phyloP scores from a whole-genome alignment of 2,888 invertebrate genomes.

The Zaprionus obscuricornis region DNA sequence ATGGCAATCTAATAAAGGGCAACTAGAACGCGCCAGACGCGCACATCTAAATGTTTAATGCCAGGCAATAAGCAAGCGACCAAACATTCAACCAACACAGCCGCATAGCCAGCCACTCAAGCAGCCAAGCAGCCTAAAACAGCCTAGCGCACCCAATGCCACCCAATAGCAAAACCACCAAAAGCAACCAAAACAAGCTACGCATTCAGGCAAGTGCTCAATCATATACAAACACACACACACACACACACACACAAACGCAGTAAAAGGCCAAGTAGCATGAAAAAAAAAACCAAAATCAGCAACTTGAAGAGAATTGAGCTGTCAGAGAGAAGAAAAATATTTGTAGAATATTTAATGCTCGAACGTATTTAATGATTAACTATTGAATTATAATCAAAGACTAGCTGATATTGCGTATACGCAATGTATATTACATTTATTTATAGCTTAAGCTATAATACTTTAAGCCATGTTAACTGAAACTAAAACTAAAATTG shows the following conservation, averaged over 20 bases:
- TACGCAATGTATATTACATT: conserved; percentile 22
- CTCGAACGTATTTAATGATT: conserved; percentile 75
- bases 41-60: conserved; percentile 66
- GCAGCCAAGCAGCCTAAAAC: conserved; percentile 30
- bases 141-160: conserved; percentile 3
- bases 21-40: conserved; percentile 54
- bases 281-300: too few species aligned
- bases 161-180: conserved; percentile 11
- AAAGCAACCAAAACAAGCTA: conserved; percentile 25
- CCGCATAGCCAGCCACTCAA: conserved; percentile 15
- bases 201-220: conserved; percentile 44
- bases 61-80: conserved; percentile 49
- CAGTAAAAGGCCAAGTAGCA: conserved; percentile 44
- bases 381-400: conserved; percentile 42
- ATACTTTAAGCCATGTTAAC: conserved; percentile 18
- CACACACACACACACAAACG: conserved; percentile 5
- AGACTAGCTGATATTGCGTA: conserved; percentile 17
- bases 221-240: conserved; percentile 53
- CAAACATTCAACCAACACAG: conserved; percentile 11
- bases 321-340: conserved; percentile 71
- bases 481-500: conserved; percentile 25
- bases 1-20: conserved; percentile 64
- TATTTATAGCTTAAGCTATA: conserved; percentile 16
- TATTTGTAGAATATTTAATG: conserved; percentile 75
- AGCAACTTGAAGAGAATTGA: conserved; percentile 64